Conservation (phyloP, 37 sponge, comb jelly and placozoan species). For the Halichondria panicea region DNA sequence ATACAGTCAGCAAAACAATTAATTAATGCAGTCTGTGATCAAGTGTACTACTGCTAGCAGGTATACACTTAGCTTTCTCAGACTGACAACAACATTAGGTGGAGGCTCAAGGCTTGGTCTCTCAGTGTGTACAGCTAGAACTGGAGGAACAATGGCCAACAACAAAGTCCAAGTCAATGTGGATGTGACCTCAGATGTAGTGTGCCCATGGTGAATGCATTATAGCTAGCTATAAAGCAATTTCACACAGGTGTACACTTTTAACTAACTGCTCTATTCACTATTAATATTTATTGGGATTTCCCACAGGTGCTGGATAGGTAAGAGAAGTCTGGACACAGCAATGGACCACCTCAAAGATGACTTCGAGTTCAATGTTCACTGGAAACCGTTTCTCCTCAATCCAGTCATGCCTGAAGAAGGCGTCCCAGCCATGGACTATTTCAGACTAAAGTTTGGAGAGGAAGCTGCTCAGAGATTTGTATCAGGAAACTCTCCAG, state of each 20-base stretch:
- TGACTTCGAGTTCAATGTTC: conserved; percentile 54
- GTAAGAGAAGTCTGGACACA: conserved; percentile 45
- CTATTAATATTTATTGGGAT: neutral
- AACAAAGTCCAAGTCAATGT: conserved; percentile 41
- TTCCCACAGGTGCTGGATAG: conserved; percentile 52
- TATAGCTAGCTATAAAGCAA: no score
- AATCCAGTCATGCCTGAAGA: conserved; percentile 65
- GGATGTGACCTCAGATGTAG: conserved; percentile 58
- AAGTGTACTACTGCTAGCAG: neutral
- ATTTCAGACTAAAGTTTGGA: conserved; percentile 48
- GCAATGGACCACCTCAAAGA: conserved; percentile 45
- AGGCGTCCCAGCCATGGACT: conserved; percentile 52
- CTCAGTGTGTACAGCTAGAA: neutral
- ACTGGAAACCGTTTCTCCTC: conserved; percentile 77
- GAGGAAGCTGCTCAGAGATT: conserved; percentile 41
- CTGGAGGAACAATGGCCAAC: neutral
- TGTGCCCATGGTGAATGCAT: conserved; percentile 71
- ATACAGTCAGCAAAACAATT: no score
- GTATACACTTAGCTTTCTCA: neutral
- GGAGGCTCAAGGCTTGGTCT: no score
- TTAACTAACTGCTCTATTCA: neutral
- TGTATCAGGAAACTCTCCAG: conserved; percentile 19
- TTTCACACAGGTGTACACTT: neutral
- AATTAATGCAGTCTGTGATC: neutral
- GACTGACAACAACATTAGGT: no score